Conservation (phyloP, 1,140 invertebrate genomes). For the Lasioglossum albipes region DNA sequence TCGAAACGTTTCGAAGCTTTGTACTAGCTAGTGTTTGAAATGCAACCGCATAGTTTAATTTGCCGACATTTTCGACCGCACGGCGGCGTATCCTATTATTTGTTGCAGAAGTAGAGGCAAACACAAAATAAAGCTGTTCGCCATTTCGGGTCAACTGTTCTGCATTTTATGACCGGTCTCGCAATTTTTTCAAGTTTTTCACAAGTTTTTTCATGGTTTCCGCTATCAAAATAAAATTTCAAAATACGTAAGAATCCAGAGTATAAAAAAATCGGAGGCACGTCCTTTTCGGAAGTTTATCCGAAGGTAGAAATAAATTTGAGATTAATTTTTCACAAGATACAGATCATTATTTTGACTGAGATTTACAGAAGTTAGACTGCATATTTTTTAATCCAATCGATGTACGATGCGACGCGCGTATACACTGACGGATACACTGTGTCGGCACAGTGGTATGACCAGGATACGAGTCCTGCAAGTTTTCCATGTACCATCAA, state of each 20-base stretch:
- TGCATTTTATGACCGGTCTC: not conserved
- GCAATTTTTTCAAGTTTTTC: too few species aligned
- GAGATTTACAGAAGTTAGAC: not conserved
- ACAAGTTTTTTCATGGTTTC: too few species aligned
- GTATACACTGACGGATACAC: conserved; percentile 75
- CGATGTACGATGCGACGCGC: conserved; percentile 57
- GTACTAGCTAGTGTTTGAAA: not conserved
- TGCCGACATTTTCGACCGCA: not conserved
- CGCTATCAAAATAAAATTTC: too few species aligned
- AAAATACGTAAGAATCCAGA: too few species aligned
- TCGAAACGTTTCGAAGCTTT: not conserved
- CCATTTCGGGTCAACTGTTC: not conserved
- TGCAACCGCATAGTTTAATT: not conserved
- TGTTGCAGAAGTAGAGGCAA: not conserved
- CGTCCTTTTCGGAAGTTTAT: too few species aligned
- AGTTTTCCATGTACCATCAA: conserved; percentile 75
- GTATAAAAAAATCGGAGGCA: too few species aligned
- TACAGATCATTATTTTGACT: too few species aligned
- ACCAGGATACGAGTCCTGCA: conserved; percentile 78
- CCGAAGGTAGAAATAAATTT: too few species aligned
- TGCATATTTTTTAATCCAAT: conserved; percentile 53
- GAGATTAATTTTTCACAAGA: too few species aligned
- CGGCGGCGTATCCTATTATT: not conserved
- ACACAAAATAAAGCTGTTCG: not conserved
- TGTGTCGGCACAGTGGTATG: conserved; percentile 71